Evolutionary conservation across 2,888 invertebrate genomes (phyloP).

Genomic region (Rhagium mordax): DNA sequence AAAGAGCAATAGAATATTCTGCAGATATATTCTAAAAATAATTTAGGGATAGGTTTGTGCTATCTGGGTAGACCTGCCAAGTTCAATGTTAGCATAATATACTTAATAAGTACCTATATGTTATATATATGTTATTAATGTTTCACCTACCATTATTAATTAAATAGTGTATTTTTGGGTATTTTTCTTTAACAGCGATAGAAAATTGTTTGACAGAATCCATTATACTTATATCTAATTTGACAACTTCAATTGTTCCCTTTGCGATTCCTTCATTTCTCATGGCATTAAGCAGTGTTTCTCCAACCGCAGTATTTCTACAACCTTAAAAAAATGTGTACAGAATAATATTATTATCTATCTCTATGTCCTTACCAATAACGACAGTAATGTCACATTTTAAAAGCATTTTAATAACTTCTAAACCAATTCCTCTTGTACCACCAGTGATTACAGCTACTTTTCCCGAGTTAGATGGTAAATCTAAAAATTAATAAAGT

Average conservation of each 20-base stretch:
- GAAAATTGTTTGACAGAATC: constrained; percentile 86
- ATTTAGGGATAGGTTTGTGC: too few species aligned
- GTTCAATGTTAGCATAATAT: too few species aligned
- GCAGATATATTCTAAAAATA: too few species aligned
- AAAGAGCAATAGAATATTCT: too few species aligned
- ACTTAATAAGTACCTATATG: too few species aligned
- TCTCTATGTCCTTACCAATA: constrained; percentile 78
- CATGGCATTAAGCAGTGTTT: constrained; percentile 70
- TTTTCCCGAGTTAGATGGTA: constrained; percentile 73
- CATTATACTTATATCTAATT: constrained; percentile 84
- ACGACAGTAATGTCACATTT: constrained; percentile 85
- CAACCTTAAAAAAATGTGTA: constrained; percentile 79
- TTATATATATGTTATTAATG: too few species aligned
- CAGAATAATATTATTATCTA: too few species aligned
- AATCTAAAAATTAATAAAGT: constrained; percentile 45
- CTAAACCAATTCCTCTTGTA: constrained; percentile 86
- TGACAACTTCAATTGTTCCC: constrained; percentile 77
- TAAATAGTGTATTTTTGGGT: constrained; percentile 79
- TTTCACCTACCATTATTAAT: constrained; percentile 82
- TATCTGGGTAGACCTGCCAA: too few species aligned
- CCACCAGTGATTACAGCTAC: constrained; percentile 91
- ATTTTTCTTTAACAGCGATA: constrained; percentile 75
- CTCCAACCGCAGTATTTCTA: constrained; percentile 76
- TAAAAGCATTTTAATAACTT: constrained; percentile 83
- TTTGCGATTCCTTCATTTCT: constrained; percentile 72